Base-by-base conservation (phyloP, 2,797 vertebrate species). In the Enoplosus armatus region DNA sequence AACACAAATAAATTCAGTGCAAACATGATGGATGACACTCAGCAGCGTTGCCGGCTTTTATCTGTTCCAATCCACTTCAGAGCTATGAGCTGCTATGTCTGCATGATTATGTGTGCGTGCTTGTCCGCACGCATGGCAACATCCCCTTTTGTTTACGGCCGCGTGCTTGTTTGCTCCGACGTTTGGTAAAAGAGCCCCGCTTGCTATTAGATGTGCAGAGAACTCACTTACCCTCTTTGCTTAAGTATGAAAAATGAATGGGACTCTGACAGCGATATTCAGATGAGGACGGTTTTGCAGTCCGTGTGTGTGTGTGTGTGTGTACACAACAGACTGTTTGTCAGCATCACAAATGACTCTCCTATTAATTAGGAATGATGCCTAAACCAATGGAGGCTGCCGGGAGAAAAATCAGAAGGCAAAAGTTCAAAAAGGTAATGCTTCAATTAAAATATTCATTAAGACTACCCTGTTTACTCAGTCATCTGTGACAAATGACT, bases 361-460 rank as follows among this genome's bases (percentile, higher is more conserved):
- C 45, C 53, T 72, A 62, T 90, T 84, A 87, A 89, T 90, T 81
- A 82, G 83, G 41, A 90, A 82, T 82, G 83, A 90, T 80, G 79
- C 64, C 2, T 6, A 31, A 73, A 77, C 83, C 72, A 59, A 27
- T 69, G 61, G 70, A 85, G 78, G 79, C 76, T 67, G 58, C 64
- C 22, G 8, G 35, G 63, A 83, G 61, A 79, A 84, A 89, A 91
- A 79, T 84, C 80, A 83, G 64, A 76, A 77, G 88, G 68, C 75
- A 82, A 82, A 90, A 80, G 88, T 91, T 89, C 83, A 85, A 82
- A 86, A 90, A 80, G 80, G 81, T 81, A 90, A 87, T 64, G 68
- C 89, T 88, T 89, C 85, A 90, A 91, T 91, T 90, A 87, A 92
- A 92, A 88, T 80, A 84, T 89, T 89, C 81, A 90, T 91, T 88